Evolutionary conservation across 2,888 invertebrate species (phyloP).

Genomic region (Drosophila atripex): DNA sequence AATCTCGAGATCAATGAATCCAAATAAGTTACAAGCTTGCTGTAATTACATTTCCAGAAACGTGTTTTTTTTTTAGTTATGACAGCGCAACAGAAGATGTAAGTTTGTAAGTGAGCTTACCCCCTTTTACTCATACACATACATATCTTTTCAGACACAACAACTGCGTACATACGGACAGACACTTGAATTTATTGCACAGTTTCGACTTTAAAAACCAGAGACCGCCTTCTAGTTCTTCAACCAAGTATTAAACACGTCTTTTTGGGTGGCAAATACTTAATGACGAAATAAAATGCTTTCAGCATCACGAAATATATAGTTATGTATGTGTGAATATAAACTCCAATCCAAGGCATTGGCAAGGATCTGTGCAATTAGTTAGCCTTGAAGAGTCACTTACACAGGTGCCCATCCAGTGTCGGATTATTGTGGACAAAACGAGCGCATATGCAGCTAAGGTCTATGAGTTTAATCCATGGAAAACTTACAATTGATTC

Average conservation of each 20-base stretch:
- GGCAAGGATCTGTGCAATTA: neutral
- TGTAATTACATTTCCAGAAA: too few relatives aligned
- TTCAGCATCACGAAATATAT: conserved; percentile 15
- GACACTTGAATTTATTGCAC: neutral
- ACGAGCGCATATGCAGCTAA: neutral
- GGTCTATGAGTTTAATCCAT: neutral
- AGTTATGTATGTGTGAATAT: conserved; percentile 7
- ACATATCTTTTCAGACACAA: conserved; percentile 12
- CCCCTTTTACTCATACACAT: neutral
- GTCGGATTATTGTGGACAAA: neutral
- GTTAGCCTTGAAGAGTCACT: neutral
- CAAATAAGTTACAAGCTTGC: too few relatives aligned
- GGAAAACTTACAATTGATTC: conserved; percentile 24
- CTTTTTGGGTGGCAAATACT: neutral
- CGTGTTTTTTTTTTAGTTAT: neutral
- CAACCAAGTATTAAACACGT: neutral
- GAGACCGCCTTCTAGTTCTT: neutral
- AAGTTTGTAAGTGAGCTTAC: conserved; percentile 9
- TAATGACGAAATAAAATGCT: neutral
- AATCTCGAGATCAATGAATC: neutral
- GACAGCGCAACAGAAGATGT: neutral
- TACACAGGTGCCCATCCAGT: neutral
- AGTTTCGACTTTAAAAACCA: neutral
- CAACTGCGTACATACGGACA: conserved; percentile 26
- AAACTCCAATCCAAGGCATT: conserved; percentile 2